phyloP scores from a whole-genome alignment of 1,140 invertebrate species.

The Fopius arisanus region DNA sequence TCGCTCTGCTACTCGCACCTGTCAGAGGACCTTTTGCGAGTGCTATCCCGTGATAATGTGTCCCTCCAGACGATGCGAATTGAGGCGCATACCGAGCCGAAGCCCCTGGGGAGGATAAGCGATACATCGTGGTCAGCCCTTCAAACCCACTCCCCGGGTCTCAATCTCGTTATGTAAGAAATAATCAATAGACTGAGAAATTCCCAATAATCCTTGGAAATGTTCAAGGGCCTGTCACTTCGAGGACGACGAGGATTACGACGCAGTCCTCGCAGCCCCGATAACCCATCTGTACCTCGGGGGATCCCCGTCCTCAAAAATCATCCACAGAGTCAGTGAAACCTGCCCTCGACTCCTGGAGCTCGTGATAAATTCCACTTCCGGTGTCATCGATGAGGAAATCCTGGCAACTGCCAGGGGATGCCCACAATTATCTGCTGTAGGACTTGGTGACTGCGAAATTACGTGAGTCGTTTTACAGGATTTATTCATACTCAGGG shows the following conservation, averaged over 20 bases:
- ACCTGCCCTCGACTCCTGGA: constrained; percentile 53
- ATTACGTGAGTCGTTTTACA: constrained; percentile 47
- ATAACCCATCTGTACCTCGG: constrained; percentile 60
- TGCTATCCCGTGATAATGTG: constrained; percentile 42
- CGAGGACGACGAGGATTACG: constrained; percentile 52
- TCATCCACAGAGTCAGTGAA: constrained; percentile 44
- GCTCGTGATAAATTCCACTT: constrained; percentile 51
- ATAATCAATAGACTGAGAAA: neutral
- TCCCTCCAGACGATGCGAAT: constrained; percentile 53
- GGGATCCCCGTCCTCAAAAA: constrained; percentile 47
- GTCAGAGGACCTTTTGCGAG: constrained; percentile 53
- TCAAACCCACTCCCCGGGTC: constrained; percentile 44
- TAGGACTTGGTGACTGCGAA: constrained; percentile 60
- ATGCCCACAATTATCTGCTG: constrained; percentile 50
- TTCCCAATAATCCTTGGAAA: neutral
- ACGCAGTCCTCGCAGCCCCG: constrained; percentile 48
- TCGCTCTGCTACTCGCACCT: constrained; percentile 54
- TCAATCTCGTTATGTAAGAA: constrained; percentile 57
- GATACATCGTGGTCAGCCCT: constrained; percentile 49
- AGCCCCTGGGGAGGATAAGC: constrained; percentile 46
- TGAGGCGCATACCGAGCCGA: constrained; percentile 51
- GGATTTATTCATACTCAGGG: constrained; percentile 15
- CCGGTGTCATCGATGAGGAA: constrained; percentile 47
- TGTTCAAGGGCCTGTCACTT: constrained; percentile 49
- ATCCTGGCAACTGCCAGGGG: constrained; percentile 46